Evolutionary conservation across 2,113 vertebrate species (phyloP), one percentile per base, ranked within the genome.

Genomic region (Copsychus sechellarum): DNA sequence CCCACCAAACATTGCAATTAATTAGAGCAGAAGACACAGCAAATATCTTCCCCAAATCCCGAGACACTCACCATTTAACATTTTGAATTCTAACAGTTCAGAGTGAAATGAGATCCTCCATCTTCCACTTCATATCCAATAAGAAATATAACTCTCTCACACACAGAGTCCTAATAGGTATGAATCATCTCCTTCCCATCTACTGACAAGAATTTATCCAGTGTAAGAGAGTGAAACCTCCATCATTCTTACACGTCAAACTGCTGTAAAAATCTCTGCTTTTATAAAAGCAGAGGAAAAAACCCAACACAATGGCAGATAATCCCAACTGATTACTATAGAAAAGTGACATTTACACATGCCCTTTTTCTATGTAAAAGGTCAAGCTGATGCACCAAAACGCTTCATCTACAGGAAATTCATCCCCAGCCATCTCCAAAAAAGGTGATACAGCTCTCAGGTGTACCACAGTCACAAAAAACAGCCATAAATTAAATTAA

Each of bases 301-400:
- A 76, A 20, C 0, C 4, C 33, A 86, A 38, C 67, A 51, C 28
- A 64, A 33, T 84, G 88, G 64, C 31, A 51, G 79, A 86, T 65
- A 76, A 78, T 79, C 53, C 65, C 69, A 83, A 29, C 31, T 53
- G 78, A 86, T 69, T 74, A 69, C 40, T 73, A 29, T 19, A 74
- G 70, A 61, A 95, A 76, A 85, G 33, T 81, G 61, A 95, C 83
- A 95, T 93, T 93, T 95, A 89, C 43, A 66, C 36, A 19, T 45
- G 69, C 53, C 40, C 43, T 91, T 91, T 92, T 86, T 26, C 77
- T 84, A 24, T 16, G 47, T 36, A 93, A 95, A 95, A 96, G 86
- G 91, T 93, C 89, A 95, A 57, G 31, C 2, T 86, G 72, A 88
- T 71, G 83, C 65, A 92, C 65, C 53, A 78, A 69, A 95, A 69